Evolutionary conservation across 1,140 invertebrate species (phyloP), one percentile per base, ranked within the genome.

Genomic region (Acromyrmex charruanus): DNA sequence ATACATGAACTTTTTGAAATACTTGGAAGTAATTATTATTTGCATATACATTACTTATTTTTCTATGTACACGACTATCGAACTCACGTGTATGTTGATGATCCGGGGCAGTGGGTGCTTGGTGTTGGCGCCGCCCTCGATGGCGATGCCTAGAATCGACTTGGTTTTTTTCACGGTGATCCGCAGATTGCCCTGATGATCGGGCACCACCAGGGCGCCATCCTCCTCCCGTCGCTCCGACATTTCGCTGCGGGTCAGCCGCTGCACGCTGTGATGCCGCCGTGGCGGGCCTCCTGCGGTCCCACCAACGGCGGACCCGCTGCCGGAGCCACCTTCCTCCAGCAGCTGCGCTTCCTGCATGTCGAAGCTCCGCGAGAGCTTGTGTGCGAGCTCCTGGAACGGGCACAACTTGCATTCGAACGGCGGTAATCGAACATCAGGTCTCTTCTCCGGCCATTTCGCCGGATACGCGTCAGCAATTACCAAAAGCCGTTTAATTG

Each of bases 61-160:
- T 44, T 44, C 39, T 44, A 44, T 3, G 7, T 44, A 44, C 39
- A 44, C 7, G 0, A 39, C 10, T 44, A 10, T 44, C 9, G 9
- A 14, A 58, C 97, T 97, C 95, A 99, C 98, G 95, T 99, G 98
- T 94, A 99, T 99, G 95, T 99, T 99, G 92, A 99, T 99, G 93
- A 99, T 99, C 93, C 98, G 97, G 44, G 99, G 99, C 89, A 99
- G 96, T 66, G 98, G 98, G 95, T 99, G 98, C 93, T 98, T 98
- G 65, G 98, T 99, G 95, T 99, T 99, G 87, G 98, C 97, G 71
- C 99, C 99, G 85, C 99, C 99, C 96, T 99, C 99, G 91, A 99
- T 99, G 71, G 98, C 99, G 91, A 99, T 98, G 86, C 99, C 99
- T 88, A 99, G 96, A 92, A 98, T 98, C 61, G 98, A 98, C 95